Conservation (phyloP, 1,140 invertebrate genomes). For the Brachystomella parvula region DNA sequence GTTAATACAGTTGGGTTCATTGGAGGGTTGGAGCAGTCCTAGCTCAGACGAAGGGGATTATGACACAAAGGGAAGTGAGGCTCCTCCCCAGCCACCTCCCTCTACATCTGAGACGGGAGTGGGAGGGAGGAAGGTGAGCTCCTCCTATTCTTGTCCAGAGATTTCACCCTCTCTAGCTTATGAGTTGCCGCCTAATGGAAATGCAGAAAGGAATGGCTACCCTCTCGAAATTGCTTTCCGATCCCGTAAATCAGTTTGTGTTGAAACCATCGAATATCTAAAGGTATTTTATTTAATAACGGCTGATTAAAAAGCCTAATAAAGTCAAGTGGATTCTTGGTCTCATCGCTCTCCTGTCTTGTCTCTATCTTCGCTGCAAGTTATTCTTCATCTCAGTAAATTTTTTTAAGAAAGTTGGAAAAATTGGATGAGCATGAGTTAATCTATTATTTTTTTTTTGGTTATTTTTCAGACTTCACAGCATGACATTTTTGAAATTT, state of each 20-base stretch:
- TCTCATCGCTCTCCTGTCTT: slow-evolving; percentile 20
- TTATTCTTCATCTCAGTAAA: neutral
- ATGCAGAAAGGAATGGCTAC: slow-evolving; percentile 1
- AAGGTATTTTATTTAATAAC: slow-evolving; percentile 29
- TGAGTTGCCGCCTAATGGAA: neutral
- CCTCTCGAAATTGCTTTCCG: slow-evolving; percentile 37
- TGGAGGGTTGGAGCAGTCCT: slow-evolving; percentile 28
- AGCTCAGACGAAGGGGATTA: slow-evolving; percentile 39
- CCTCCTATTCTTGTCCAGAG: slow-evolving; percentile 33
- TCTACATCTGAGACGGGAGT: too few species aligned
- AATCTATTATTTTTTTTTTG: too few species aligned
- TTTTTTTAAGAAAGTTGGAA: too few species aligned
- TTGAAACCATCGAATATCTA: slow-evolving; percentile 31
- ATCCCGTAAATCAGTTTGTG: slow-evolving; percentile 35
- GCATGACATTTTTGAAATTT: too few species aligned
- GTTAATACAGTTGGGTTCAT: slow-evolving; percentile 21
- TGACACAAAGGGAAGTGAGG: slow-evolving; percentile 25
- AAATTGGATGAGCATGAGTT: too few species aligned
- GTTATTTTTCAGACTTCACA: too few species aligned
- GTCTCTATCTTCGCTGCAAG: slow-evolving; percentile 11
- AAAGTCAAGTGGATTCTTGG: too few species aligned
- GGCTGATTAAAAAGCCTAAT: too few species aligned
- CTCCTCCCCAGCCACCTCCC: neutral
- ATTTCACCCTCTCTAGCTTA: slow-evolving; percentile 26
- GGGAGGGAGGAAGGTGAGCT: slow-evolving; percentile 34